phyloP scores from a whole-genome alignment of 2,113 vertebrate genomes.

The Eolophus roseicapilla region DNA sequence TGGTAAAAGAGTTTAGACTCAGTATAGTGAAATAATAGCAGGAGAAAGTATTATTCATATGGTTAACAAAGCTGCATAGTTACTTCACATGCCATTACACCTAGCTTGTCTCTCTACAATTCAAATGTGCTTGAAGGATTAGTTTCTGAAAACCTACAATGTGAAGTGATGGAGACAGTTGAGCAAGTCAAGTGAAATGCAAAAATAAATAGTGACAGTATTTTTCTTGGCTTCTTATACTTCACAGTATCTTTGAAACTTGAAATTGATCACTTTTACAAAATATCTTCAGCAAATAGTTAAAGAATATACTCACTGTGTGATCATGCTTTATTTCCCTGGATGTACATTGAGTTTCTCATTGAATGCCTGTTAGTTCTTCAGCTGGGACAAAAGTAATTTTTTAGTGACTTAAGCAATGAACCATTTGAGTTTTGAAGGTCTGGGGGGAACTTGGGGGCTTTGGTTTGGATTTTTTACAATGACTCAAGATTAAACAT shows the following conservation, averaged over 20 bases:
- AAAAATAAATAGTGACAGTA: neutral
- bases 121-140: neutral
- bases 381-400: neutral
- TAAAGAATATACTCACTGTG: neutral
- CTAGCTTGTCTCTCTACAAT: neutral
- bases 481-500: neutral
- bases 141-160: neutral
- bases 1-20: neutral
- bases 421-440: neutral
- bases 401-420: neutral
- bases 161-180: neutral
- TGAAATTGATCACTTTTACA: neutral
- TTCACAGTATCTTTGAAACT: neutral
- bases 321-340: neutral
- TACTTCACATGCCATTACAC: neutral
- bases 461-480: neutral
- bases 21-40: neutral
- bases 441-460: rapidly evolving
- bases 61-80: rapidly evolving
- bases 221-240: neutral
- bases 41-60: neutral
- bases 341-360: neutral
- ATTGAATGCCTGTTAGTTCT: neutral
- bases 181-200: neutral
- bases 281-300: neutral